Evolutionary conservation across 92 coral and sea anemone species (phyloP).

Genomic region (Actinostola sp.): DNA sequence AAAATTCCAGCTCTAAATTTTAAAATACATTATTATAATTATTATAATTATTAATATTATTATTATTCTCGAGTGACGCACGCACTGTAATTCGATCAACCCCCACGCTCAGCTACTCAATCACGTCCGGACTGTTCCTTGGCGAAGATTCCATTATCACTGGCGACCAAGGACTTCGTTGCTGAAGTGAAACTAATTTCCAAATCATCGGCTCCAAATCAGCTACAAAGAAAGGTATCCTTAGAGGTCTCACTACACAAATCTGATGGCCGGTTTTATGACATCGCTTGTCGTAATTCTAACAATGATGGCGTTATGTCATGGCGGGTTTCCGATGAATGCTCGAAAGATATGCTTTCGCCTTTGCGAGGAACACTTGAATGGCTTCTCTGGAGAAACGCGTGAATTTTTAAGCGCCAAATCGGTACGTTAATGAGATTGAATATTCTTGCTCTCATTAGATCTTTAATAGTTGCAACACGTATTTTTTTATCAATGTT

Average conservation of each 20-base stretch:
- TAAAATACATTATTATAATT: too few relatives aligned
- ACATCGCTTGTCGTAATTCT: not conserved
- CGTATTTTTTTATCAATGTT: too few relatives aligned
- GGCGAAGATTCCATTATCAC: too few relatives aligned
- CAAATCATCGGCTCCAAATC: too few relatives aligned
- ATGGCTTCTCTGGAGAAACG: constrained; percentile 9
- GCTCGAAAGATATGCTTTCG: not conserved
- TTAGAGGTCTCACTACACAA: not conserved
- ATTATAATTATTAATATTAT: too few relatives aligned
- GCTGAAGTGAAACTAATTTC: too few relatives aligned
- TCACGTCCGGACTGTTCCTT: too few relatives aligned
- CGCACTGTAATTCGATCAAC: constrained; percentile 7
- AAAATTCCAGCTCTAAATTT: too few relatives aligned
- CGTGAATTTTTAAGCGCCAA: not conserved
- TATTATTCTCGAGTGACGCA: too few relatives aligned
- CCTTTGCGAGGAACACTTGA: constrained; percentile 6
- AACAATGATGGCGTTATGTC: not conserved
- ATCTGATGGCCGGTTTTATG: not conserved
- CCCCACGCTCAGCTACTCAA: not conserved
- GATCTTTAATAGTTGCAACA: too few relatives aligned
- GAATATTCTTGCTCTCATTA: too few relatives aligned
- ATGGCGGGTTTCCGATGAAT: not conserved
- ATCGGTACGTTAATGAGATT: not conserved
- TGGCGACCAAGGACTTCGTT: too few relatives aligned
- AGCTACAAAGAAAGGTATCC: not conserved